Percentiles rank a stretch among this genome's conserved stretches.
These are phyloP conservation scores for Ectemnius cavifrons DNA, from an alignment of 2,888 invertebrate species.

Conservation along the genomic window DNA sequence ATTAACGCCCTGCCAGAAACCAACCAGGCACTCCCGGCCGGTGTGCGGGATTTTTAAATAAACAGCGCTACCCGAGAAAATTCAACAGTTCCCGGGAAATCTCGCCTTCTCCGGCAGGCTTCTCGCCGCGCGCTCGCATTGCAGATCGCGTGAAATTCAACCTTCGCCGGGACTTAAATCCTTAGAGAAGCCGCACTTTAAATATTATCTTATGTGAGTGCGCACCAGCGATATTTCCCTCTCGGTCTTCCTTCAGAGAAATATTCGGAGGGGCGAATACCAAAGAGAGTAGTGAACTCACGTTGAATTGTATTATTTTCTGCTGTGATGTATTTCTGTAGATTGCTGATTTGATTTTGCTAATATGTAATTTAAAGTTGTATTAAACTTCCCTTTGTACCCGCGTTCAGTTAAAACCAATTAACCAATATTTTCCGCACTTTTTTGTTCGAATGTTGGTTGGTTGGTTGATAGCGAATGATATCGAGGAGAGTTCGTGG, in stretches of 20 bases:
- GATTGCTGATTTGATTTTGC: too few species aligned
- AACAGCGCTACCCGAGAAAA: neutral
- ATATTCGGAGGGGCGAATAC: too few species aligned
- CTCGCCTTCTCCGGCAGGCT: neutral
- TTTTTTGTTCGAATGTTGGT: neutral
- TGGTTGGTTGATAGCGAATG: conserved; percentile 16
- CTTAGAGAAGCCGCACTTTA: conserved; percentile 6
- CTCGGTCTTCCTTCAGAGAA: neutral
- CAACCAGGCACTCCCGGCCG: conserved; percentile 18
- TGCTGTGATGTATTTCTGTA: too few species aligned
- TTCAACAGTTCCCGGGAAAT: neutral
- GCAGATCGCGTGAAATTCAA: neutral
- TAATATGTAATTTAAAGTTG: too few species aligned
- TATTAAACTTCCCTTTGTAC: too few species aligned
- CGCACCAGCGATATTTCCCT: conserved; percentile 1
- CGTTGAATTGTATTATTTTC: too few species aligned
- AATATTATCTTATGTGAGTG: conserved; percentile 7
- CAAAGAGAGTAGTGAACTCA: too few species aligned
- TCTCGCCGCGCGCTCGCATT: neutral
- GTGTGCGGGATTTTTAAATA: conserved; percentile 25
- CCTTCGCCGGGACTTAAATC: conserved; percentile 15
- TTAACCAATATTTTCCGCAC: too few species aligned
- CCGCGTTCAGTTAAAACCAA: too few species aligned
- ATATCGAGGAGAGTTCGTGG: neutral
- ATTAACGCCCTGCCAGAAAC: conserved; percentile 51